Evolutionary conservation across 2,797 vertebrate genomes (phyloP), one percentile per base, ranked within the genome.

Genomic region (Enteromius anoplus): DNA sequence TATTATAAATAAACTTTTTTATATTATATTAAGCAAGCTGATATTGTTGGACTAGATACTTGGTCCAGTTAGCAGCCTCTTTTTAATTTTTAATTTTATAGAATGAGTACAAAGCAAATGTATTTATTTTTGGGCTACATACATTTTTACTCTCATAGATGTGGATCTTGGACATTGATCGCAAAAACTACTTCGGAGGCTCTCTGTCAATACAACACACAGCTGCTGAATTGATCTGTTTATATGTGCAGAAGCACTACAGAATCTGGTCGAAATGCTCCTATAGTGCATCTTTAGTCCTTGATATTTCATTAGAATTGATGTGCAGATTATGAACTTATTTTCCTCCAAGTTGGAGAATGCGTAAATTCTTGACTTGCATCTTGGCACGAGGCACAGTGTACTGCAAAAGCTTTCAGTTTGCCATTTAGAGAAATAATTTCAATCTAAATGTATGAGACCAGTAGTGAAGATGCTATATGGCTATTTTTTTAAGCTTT

Each of bases 251-350:
- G 2, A 34, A 37, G 65, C 75, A 60, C 55, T 1, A 12, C 29
- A 12, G 60, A 12, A 71, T 73, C n/a, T 77, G 60, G 21, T 53
- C 6, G 21, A 62, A 69, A 70, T 37, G 47, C 40, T 75, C 60
- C 23, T 64, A 45, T 66, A 64, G 71, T 84, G 62, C 62, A 21
- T 72, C 82, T 76, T 40, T n/a, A 23, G 19, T 83, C 34, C 77
- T 32, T 73, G 40, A 71, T 81, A 53, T 80, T 87, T 80, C 58
- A 87, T 87, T 87, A 84, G 29, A 45, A 75, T 77, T 85, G 58
- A 85, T 79, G n/a, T 80, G 65, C 19, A 65, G 26, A 14, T 45
- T 71, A 58, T 69, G 17, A 73, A 53, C 29, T 34, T 47, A 69
- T 75, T 73, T 71, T 68, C 8, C 9, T 14, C 23, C 5, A 5